Base-by-base conservation (phyloP, 92 coral and sea anemone genomes). In the Hydrozoanthus gracilis region DNA sequence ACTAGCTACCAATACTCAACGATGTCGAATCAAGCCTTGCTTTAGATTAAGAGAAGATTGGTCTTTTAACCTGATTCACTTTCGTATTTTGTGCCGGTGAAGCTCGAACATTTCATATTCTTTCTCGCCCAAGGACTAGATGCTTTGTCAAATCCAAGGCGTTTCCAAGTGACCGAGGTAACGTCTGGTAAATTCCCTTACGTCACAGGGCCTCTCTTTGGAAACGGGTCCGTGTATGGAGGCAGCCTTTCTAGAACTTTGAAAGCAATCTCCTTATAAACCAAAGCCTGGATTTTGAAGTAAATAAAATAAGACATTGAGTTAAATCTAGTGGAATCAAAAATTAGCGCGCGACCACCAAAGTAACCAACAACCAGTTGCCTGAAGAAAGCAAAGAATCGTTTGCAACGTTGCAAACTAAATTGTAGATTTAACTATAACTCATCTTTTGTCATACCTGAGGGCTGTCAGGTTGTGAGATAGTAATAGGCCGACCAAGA, bases 401-500 rank as follows among this genome's bases (percentile, higher is more conserved):
- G 39, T 0, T 27, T 27, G 39, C 39, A 27, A 27, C 39, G 39
- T 27, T 0, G 39, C 39, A 27, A 27, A 27, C 39, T 27, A 0
- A 27, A 27, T 27, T 27, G 39, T 27, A 27, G 39, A 27, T 27
- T 27, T 27, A 27, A 27, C 2, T 27, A 27, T 27, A 27, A 27
- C 39, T 27, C 39, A 27, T 27, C 39, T 27, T n/a, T 27, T 27
- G 39, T 2, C 39, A 27, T 77, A 96, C 99, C 97, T 95, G 97
- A 9, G 90, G 87, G 70, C 95, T 93, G 75, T 94, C 87, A 69
- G 99, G 98, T 49, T 89, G 92, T 50, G 95, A 94, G 60, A 97
- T 91, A 35, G 93, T 96, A 18, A 97, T 93, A 2, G 99, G 99
- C 72, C 78, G 89, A 67, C 99, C 99, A 20, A 83, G 86, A 76